Evolutionary conservation across 1,140 invertebrate genomes (phyloP).

Genomic region (Drosophila azteca): DNA sequence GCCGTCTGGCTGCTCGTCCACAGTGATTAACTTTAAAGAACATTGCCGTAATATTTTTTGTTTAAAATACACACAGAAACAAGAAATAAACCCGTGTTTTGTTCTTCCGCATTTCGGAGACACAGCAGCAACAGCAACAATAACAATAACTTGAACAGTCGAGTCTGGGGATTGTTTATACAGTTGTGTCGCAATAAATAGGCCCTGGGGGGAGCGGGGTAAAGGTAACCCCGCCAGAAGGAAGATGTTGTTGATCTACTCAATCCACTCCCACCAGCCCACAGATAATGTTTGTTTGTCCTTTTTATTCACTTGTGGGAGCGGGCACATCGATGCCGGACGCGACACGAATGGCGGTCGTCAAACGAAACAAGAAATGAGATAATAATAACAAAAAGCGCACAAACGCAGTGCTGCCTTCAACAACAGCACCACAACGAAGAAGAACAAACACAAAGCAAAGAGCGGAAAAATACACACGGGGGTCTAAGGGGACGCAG

Average conservation of each 20-base stretch:
- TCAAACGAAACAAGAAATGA: constrained; percentile 67
- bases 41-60: constrained; percentile 74
- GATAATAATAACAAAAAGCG: constrained; percentile 78
- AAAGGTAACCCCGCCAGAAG: constrained; percentile 20
- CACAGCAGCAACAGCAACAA: constrained; percentile 34
- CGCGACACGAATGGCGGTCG: constrained; percentile 34
- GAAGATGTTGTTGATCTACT: no score
- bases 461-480: constrained; percentile 22
- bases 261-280: no score
- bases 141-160: constrained; percentile 28
- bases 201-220: constrained; percentile 26
- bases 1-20: constrained; percentile 24
- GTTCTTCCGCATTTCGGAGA: constrained; percentile 63
- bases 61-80: constrained; percentile 52
- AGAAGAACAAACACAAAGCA: constrained; percentile 63
- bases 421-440: constrained; percentile 64
- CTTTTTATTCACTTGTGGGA: no score
- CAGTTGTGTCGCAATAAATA: constrained; percentile 70
- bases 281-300: no score
- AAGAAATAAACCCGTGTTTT: constrained; percentile 53
- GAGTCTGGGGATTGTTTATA: constrained; percentile 58
- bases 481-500: constrained; percentile 14
- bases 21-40: constrained; percentile 74
- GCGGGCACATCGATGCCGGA: constrained; percentile 1
- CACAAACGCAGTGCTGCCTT: constrained; percentile 60